Percentiles rank a stretch among this genome's conserved stretches.
phyloP scores from a whole-genome alignment of 2,113 vertebrate genomes.

The Cryptoleucopteryx plumbea region DNA sequence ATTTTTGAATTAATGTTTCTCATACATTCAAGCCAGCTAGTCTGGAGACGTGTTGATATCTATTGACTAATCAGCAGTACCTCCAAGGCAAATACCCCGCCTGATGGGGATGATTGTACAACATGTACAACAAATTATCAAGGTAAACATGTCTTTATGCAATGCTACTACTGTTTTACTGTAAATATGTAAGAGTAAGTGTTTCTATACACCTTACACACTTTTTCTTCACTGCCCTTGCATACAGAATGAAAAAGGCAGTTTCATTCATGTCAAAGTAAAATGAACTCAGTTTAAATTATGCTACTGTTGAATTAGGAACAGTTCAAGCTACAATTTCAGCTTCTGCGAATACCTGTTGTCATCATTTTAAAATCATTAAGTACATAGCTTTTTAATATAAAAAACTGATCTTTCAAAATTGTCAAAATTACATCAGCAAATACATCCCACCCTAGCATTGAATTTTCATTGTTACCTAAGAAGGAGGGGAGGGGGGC shows the following conservation, averaged over 20 bases:
- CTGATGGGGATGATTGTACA: background rate
- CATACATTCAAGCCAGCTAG: background rate
- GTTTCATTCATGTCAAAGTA: background rate
- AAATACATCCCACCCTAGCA: background rate
- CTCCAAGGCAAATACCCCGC: background rate
- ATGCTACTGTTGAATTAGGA: background rate
- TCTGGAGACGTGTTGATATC: background rate
- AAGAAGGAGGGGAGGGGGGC: background rate
- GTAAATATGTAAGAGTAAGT: background rate
- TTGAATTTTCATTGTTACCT: background rate
- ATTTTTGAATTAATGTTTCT: background rate
- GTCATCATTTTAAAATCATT: fast-evolving
- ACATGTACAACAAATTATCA: slow-evolving; percentile 4
- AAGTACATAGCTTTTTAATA: background rate
- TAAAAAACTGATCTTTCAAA: background rate
- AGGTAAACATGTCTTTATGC: background rate
- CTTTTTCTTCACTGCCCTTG: background rate
- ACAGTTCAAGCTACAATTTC: background rate
- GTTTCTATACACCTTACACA: background rate
- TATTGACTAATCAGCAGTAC: background rate
- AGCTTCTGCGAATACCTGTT: background rate
- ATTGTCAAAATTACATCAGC: background rate
- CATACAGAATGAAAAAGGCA: background rate
- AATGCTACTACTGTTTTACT: background rate
- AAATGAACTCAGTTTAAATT: background rate